Base-by-base conservation (phyloP, 2,888 invertebrate genomes). In the Formica aserva region DNA sequence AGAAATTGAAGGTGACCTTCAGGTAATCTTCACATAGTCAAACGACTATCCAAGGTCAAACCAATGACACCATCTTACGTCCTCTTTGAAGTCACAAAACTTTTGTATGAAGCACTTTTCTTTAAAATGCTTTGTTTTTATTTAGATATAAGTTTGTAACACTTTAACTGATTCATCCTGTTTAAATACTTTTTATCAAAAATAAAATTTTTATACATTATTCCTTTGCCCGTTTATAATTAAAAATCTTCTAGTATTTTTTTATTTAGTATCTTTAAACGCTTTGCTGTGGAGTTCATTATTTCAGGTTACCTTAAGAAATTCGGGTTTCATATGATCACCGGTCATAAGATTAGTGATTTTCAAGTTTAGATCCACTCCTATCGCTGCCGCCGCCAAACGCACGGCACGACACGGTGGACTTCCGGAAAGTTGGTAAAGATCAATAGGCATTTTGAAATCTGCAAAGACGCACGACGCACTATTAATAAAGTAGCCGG, bases 281-380 rank as follows among this genome's bases (percentile, higher is more conserved):
- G 3, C 3, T 74, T 41, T 0, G 18, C 6, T 22, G 22, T 22
- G 22, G 22, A 38, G 38, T 35, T 1, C 0, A 22, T 76, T 48
- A 35, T 66, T 22, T 5, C 13, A 87, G 86, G 3, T 92, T 95
- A 97, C 97, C 95, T 97, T 97, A 62, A 97, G 0, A 91, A 95
- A 97, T 92, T 97, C 97, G 0, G 97, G 97, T 82, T 96, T 97
- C 84, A 97, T 91, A 52, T 97, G 97, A 91, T 97, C 97, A 1
- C 96, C 96, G 71, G 95, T 95, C 95, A 96, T 95, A 67, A 97
- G 93, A 92, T 97, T 95, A n/a, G 95, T 92, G 5, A 94, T 65
- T 93, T 97, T 97, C 83, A 96, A 94, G 93, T 97, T 97, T 69
- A 97, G 92, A 3, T 97, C 96, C 67, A 97, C 95, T 13, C 96